Percentiles rank a stretch among this genome's conserved stretches.
phyloP scores from a whole-genome alignment of 2,888 invertebrate species.

The Onchidella celtica region DNA sequence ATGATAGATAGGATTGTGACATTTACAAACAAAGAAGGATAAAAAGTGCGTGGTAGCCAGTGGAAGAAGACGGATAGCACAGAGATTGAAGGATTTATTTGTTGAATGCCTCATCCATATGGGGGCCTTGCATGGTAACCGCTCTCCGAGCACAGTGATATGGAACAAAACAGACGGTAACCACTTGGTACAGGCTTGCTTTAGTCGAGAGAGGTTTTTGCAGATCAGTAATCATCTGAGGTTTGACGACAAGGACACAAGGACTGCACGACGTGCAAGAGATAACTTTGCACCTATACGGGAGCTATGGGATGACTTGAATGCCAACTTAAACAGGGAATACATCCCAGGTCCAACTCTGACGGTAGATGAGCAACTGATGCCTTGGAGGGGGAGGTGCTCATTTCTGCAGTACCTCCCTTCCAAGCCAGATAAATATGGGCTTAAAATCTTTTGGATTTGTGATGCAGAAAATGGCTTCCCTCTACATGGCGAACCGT shows the following conservation, averaged over 20 bases:
- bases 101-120: slow-evolving; percentile 6
- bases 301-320: slow-evolving; percentile 35
- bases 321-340: neutral
- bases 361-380: slow-evolving; percentile 34
- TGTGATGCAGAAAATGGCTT: slow-evolving; percentile 3
- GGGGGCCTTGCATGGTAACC: slow-evolving; percentile 17
- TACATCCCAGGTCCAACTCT: slow-evolving; percentile 29
- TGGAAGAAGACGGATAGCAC: neutral
- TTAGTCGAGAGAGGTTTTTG: slow-evolving; percentile 15
- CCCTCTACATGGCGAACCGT: slow-evolving; percentile 24
- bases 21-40: slow-evolving; percentile 40
- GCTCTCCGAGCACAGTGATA: neutral
- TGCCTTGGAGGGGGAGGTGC: slow-evolving; percentile 29
- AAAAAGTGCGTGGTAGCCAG: neutral
- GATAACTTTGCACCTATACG: slow-evolving; percentile 36
- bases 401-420: slow-evolving; percentile 22
- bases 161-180: slow-evolving; percentile 1
- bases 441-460: slow-evolving; percentile 8
- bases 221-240: neutral
- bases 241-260: slow-evolving; percentile 39
- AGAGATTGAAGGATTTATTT: slow-evolving; percentile 16
- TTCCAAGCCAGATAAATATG: slow-evolving; percentile 13
- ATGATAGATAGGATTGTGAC: slow-evolving; percentile 5
- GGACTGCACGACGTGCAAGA: slow-evolving; percentile 1
- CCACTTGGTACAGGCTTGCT: neutral